Evolutionary conservation across 2,888 invertebrate genomes (phyloP), one percentile per base, ranked within the genome.

Genomic region (Agrilus mali): DNA sequence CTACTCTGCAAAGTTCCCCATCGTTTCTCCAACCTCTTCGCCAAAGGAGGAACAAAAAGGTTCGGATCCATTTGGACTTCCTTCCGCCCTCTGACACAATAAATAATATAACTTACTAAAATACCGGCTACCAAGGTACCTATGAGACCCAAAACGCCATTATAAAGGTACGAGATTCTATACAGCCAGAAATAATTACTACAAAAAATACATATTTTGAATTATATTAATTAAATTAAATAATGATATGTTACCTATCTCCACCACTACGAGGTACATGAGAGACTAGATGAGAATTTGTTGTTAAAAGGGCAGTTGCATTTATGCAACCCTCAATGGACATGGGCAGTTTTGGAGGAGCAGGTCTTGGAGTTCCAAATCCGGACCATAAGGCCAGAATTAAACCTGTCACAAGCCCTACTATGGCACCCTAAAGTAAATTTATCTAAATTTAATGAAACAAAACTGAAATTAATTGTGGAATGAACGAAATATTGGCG

Each of bases 341-440:
- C 35, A 79, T 68, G 1, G 78, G 74, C 35, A 86, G 58, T 38
- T 65, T 69, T 6, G 64, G 62, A 1, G 74, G 60, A 0, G 71
- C 62, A 0, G 86, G 84, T 52, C 82, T 81, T 0, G 88, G 82
- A 4, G 78, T 77, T 0, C 89, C 89, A 60, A 93, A 86, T 40
- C 86, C 89, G 51, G 90, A 80, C 86, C 87, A 88, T 36, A 90
- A 69, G 2, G 82, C 78, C 41, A 86, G 58, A 0, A 71, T 65
- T 46, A 92, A 69, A 0, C 86, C 82, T 5, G 68, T 55, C 0
- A 79, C 38, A 2, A 86, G 64, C 0, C 82, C 88, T 10, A 70
- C 55, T 8, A 84, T 68, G 0, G 79, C 82, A 22, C 90, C 90
- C 79, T 81, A 64, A 7, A 67, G 65, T 17, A 41, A 27, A 27